These are phyloP conservation scores for Drosophila varians DNA, from an alignment of 1,140 invertebrate genomes.

Conservation along the genomic window DNA sequence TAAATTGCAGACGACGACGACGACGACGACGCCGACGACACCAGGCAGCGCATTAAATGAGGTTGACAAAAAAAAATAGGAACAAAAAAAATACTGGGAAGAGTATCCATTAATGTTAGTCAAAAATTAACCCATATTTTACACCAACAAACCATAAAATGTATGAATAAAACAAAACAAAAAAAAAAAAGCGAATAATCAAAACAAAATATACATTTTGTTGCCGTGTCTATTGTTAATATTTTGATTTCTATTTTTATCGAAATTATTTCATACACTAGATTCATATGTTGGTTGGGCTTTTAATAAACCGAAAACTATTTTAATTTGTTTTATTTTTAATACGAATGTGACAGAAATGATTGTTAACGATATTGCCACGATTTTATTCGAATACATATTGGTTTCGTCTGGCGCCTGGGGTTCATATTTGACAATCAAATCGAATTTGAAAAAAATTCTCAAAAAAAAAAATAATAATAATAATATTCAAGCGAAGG, in stretches of 20 bases:
- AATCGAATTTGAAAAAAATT: conserved; percentile 34
- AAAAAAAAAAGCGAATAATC: conserved; percentile 46
- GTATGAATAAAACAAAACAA: too few relatives aligned
- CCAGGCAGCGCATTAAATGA: conserved; percentile 49
- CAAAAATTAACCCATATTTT: neutral
- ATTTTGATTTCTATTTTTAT: conserved; percentile 53
- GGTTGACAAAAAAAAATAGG: conserved; percentile 45
- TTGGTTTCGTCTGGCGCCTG: conserved; percentile 36
- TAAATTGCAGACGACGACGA: conserved; percentile 64
- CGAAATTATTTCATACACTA: conserved; percentile 67
- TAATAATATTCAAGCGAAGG: conserved; percentile 45
- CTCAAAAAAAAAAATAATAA: neutral
- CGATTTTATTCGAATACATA: conserved; percentile 46
- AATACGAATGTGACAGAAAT: conserved; percentile 74
- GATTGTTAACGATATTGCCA: conserved; percentile 73
- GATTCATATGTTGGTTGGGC: conserved; percentile 10
- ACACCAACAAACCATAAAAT: conserved; percentile 13
- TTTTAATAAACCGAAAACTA: conserved; percentile 59
- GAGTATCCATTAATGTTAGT: neutral
- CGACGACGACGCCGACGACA: too few relatives aligned
- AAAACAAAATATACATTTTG: conserved; percentile 25
- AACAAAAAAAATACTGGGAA: conserved; percentile 40
- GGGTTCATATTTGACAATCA: conserved; percentile 68
- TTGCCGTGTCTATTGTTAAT: conserved; percentile 5
- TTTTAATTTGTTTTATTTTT: conserved; percentile 80